phyloP scores from a whole-genome alignment of 2,113 vertebrate genomes.

The Oncorhynchus keta region DNA sequence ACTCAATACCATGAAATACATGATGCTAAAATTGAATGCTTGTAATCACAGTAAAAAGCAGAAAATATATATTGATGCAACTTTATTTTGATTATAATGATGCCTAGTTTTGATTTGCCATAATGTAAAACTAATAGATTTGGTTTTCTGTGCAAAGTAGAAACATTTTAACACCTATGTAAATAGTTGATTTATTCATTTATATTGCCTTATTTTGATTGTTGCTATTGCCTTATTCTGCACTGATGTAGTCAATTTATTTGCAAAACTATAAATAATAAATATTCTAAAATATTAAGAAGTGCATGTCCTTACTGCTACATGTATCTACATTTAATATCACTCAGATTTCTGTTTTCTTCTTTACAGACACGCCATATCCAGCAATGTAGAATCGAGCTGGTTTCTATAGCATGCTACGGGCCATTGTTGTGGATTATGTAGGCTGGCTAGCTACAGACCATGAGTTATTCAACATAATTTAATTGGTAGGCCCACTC shows the following conservation, averaged over 20 bases:
- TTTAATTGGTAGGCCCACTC: background rate
- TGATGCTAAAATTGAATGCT: conserved; percentile 34
- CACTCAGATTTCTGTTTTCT: background rate
- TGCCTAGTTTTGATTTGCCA: conserved; percentile 49
- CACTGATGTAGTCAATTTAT: conserved; percentile 38
- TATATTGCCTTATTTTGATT: conserved; percentile 46
- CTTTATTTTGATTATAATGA: conserved; percentile 57
- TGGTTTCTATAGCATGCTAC: too few species aligned
- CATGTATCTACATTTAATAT: background rate
- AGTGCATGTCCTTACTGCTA: background rate
- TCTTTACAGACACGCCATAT: too few species aligned
- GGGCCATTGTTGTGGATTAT: too few species aligned
- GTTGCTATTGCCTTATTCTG: conserved; percentile 31
- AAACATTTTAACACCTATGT: conserved; percentile 46
- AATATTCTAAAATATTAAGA: conserved; percentile 35
- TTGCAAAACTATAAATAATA: conserved; percentile 55
- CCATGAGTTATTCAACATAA: too few species aligned
- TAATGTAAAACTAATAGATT: background rate
- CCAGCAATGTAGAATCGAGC: too few species aligned
- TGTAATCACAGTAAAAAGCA: conserved; percentile 8
- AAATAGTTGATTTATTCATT: conserved; percentile 56
- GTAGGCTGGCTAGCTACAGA: too few species aligned
- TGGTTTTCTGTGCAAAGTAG: conserved; percentile 40
- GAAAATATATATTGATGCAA: conserved; percentile 40
- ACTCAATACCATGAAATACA: conserved; percentile 7